A percentile compares a stretch with the other conserved stretches of the same genome.
Conservation (phyloP, 1,140 invertebrate genomes). For the Cotesia typhae region DNA sequence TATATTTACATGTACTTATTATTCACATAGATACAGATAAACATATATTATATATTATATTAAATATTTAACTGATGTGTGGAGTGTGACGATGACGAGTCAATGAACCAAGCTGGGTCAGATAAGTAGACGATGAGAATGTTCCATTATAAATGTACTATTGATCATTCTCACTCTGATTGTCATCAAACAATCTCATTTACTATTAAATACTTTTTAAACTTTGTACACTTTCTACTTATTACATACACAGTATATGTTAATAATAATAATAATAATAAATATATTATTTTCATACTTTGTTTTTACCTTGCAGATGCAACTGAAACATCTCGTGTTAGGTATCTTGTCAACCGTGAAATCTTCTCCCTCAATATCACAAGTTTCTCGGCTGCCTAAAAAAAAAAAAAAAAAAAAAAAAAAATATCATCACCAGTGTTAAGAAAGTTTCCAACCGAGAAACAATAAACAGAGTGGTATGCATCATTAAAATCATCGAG, state of each 20-base stretch:
- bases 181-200: neutral
- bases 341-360: conserved; percentile 58
- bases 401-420: conserved; percentile 24
- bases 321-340: conserved; percentile 58
- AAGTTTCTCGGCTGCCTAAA: conserved; percentile 57
- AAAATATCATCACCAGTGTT: neutral
- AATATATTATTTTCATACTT: neutral
- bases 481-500: no score
- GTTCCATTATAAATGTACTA: neutral
- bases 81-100: conserved; percentile 41
- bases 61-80: conserved; percentile 25
- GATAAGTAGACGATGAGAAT: conserved; percentile 38
- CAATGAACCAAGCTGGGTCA: conserved; percentile 47
- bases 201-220: neutral
- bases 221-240: neutral
- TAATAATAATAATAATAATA: neutral
- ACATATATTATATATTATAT: conserved; percentile 9
- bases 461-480: no score
- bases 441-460: no score
- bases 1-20: neutral
- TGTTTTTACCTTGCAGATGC: conserved; percentile 58
- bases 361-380: conserved; percentile 57
- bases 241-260: neutral
- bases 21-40: neutral
- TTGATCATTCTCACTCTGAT: no score